Percentiles rank a stretch among this genome's conserved stretches.
These are phyloP conservation scores for Axinella damicornis DNA, from an alignment of 37 sponge, comb jelly and placozoan species.

Conservation along the genomic window DNA sequence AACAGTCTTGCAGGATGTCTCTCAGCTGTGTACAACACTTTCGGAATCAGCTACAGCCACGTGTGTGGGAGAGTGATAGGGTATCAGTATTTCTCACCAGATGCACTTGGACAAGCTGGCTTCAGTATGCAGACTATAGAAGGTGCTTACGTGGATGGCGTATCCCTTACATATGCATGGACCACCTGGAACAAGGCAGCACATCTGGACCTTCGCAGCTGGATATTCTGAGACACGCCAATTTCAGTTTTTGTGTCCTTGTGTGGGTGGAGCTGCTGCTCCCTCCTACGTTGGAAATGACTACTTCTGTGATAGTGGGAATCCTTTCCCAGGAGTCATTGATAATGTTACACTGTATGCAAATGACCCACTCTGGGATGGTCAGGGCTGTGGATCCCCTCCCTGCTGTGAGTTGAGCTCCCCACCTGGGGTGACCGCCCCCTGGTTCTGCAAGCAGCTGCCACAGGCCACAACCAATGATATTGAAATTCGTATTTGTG, in stretches of 20 bases:
- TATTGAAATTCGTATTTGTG: no score
- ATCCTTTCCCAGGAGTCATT: background rate
- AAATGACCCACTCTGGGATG: conserved; percentile 62
- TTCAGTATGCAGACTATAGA: conserved; percentile 15
- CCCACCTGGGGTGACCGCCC: conserved; percentile 40
- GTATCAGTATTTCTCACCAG: conserved; percentile 36
- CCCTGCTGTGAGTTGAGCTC: conserved; percentile 17
- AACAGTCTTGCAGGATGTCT: no score
- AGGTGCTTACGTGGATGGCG: conserved; percentile 25
- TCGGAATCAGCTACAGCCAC: conserved; percentile 37
- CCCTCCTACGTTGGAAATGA: conserved; percentile 22
- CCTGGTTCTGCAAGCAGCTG: no score
- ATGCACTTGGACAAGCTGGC: no score
- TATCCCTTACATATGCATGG: conserved; percentile 48
- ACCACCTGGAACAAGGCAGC: background rate
- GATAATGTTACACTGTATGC: background rate
- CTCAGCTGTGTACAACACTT: background rate
- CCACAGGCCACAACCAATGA: no score
- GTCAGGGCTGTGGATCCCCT: conserved; percentile 20
- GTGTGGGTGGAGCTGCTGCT: background rate
- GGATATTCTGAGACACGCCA: background rate
- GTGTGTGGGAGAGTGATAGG: conserved; percentile 68
- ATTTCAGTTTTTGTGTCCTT: background rate
- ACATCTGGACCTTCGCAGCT: conserved; percentile 52
- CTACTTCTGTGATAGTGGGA: conserved; percentile 28